Evolutionary conservation across 2,888 invertebrate genomes (phyloP).

Genomic region (Lomographa bimaculata): DNA sequence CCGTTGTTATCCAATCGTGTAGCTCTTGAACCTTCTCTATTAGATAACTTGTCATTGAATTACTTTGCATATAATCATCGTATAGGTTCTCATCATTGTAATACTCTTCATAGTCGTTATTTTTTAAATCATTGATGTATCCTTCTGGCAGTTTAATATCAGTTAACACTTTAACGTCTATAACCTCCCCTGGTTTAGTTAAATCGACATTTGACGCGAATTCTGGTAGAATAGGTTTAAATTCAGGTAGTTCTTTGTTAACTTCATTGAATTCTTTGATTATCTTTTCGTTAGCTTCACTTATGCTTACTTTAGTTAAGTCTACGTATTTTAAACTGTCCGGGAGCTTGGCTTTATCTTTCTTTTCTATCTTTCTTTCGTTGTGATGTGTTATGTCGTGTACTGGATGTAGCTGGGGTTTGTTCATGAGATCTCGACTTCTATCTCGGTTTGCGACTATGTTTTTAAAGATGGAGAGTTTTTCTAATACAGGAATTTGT

Average conservation of each 20-base stretch:
- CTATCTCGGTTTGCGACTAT: slow-evolving; percentile 53
- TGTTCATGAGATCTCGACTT: slow-evolving; percentile 47
- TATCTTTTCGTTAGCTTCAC: slow-evolving; percentile 22
- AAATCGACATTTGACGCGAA: slow-evolving; percentile 25
- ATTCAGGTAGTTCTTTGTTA: slow-evolving; percentile 47
- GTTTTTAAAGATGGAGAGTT: slow-evolving; percentile 67
- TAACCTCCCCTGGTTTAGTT: neutral
- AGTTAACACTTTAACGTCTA: slow-evolving; percentile 20
- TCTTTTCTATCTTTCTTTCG: slow-evolving; percentile 69
- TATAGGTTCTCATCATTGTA: slow-evolving; percentile 73
- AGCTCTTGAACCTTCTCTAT: slow-evolving; percentile 79
- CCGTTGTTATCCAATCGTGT: slow-evolving; percentile 75
- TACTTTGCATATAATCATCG: slow-evolving; percentile 75
- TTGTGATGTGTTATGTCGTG: slow-evolving; percentile 61
- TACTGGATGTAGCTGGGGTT: slow-evolving; percentile 66
- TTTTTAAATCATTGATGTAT: slow-evolving; percentile 44
- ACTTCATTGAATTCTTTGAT: slow-evolving; percentile 16
- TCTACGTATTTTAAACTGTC: slow-evolving; percentile 25
- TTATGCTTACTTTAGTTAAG: slow-evolving; percentile 12
- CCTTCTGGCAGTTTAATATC: slow-evolving; percentile 55
- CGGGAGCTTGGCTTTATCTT: slow-evolving; percentile 58
- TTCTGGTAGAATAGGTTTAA: slow-evolving; percentile 65
- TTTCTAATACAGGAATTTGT: slow-evolving; percentile 60
- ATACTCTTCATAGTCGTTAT: slow-evolving; percentile 62
- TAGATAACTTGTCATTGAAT: slow-evolving; percentile 73